A percentile compares a stretch with the other conserved stretches of the same genome.
Conservation (phyloP, 2,888 invertebrate species). For the Autographa gamma region DNA sequence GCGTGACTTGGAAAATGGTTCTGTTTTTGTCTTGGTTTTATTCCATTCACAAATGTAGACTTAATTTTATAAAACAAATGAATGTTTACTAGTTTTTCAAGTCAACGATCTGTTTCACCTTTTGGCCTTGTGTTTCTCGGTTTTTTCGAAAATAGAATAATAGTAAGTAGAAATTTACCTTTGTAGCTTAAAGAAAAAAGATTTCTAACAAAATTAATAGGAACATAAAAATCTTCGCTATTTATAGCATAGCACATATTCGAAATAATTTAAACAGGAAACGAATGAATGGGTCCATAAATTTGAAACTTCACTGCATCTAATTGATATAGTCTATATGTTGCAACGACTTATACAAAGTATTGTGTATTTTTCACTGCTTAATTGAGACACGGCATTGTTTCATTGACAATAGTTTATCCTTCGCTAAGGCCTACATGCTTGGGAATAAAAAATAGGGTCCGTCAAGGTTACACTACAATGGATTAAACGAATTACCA, state of each 20-base stretch:
- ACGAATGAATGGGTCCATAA: not conserved
- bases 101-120: slow-evolving; percentile 23
- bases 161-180: not conserved
- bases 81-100: slow-evolving; percentile 10
- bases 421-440: slow-evolving; percentile 67
- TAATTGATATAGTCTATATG: slow-evolving; percentile 37
- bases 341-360: slow-evolving; percentile 31
- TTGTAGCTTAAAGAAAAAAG: too few species aligned
- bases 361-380: slow-evolving; percentile 49
- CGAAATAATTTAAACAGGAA: slow-evolving; percentile 1
- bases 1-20: slow-evolving; percentile 20
- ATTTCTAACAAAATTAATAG: not conserved
- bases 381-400: slow-evolving; percentile 60
- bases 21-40: not conserved
- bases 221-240: not conserved
- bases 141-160: not conserved
- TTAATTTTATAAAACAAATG: not conserved
- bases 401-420: slow-evolving; percentile 66
- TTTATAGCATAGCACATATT: not conserved
- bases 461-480: slow-evolving; percentile 74
- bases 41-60: slow-evolving; percentile 6
- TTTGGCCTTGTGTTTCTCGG: slow-evolving; percentile 16
- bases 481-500: slow-evolving; percentile 74
- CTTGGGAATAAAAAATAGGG: slow-evolving; percentile 71
- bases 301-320: slow-evolving; percentile 20